Conservation (phyloP, 2,797 vertebrate genomes). For the Pachyuromys duprasi region DNA sequence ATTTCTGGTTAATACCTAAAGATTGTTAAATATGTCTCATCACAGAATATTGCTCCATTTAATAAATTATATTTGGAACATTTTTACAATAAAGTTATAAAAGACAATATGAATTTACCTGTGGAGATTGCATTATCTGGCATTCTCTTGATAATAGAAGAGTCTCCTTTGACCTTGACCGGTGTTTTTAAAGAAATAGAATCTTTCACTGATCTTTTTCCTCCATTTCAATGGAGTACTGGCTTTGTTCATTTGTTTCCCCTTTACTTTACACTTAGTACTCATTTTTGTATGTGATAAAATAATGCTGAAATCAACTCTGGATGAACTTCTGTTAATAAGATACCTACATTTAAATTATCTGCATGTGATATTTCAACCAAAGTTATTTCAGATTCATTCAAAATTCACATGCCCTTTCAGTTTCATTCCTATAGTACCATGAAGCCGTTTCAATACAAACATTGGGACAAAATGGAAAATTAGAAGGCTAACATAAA, state of each 20-base stretch:
- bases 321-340: neutral
- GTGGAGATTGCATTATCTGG: accelerated
- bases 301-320: neutral
- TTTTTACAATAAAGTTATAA: neutral
- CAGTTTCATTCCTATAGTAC: neutral
- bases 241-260: neutral
- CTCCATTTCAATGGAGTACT: neutral
- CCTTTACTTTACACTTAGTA: accelerated
- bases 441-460: neutral
- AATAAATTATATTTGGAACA: neutral
- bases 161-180: neutral
- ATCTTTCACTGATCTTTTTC: neutral
- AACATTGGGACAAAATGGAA: neutral
- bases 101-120: neutral
- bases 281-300: neutral
- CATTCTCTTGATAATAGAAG: neutral
- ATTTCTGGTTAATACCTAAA: neutral
- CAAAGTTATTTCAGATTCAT: neutral
- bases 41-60: neutral
- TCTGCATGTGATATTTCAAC: neutral
- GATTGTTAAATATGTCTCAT: neutral
- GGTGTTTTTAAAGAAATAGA: neutral
- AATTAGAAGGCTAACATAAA: neutral
- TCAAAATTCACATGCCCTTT: neutral
- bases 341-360: neutral